Evolutionary conservation across 2,113 vertebrate species (phyloP).

Genomic region (Ophiodon elongatus): DNA sequence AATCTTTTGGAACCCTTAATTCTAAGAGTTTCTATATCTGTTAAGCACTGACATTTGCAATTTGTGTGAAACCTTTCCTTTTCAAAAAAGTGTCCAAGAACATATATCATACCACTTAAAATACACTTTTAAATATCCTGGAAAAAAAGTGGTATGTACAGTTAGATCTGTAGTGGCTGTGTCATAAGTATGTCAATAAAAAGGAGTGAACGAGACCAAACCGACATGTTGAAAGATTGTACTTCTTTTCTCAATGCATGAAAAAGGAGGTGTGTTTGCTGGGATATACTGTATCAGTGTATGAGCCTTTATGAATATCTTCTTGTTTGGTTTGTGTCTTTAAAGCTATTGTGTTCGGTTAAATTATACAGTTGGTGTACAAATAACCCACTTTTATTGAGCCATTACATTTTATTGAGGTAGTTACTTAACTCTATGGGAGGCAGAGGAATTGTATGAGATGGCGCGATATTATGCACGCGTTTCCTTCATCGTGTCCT

Average conservation of each 20-base stretch:
- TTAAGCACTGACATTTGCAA: background rate
- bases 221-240: background rate
- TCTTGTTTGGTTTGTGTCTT: background rate
- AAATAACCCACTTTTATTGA: background rate
- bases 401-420: background rate
- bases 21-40: background rate
- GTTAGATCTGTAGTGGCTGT: too few species aligned
- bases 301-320: background rate
- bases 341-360: background rate
- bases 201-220: background rate
- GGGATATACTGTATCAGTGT: background rate
- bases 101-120: too few species aligned
- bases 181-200: background rate
- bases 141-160: too few species aligned
- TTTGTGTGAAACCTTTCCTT: background rate
- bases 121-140: too few species aligned
- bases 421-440: background rate
- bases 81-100: too few species aligned
- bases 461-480: conserved; percentile 18
- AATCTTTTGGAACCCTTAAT: background rate
- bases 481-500: conserved; percentile 27
- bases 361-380: background rate
- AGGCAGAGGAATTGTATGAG: conserved; percentile 6
- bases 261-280: background rate
- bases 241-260: background rate